Conservation (phyloP, 2,113 vertebrate genomes). For the Aix galericulata region DNA sequence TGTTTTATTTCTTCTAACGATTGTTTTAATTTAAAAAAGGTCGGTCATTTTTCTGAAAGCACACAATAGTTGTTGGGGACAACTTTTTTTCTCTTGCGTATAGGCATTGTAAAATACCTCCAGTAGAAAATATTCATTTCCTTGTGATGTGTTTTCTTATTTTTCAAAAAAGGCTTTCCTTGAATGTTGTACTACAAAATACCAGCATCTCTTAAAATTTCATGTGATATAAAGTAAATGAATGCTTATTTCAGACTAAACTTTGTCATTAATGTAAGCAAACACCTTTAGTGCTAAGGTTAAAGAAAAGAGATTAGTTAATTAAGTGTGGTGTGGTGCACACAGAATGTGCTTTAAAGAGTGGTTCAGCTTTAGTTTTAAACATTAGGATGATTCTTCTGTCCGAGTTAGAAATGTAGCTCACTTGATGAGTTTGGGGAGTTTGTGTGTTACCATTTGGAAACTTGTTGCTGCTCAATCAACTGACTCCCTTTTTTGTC, state of each 20-base stretch:
- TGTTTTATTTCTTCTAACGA: not conserved
- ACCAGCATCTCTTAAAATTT: not conserved
- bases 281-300: not conserved
- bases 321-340: not conserved
- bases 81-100: not conserved
- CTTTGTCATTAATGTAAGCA: not conserved
- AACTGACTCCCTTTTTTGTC: not conserved
- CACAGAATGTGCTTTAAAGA: not conserved
- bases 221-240: not conserved
- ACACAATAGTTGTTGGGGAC: not conserved
- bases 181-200: not conserved
- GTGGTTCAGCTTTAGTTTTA: not conserved
- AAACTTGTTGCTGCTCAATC: not conserved
- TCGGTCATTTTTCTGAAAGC: not conserved
- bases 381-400: not conserved
- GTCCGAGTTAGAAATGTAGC: not conserved
- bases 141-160: not conserved
- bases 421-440: not conserved
- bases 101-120: not conserved
- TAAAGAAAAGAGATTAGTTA: not conserved
- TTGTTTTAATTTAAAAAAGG: not conserved
- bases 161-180: not conserved
- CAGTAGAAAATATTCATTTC: not conserved
- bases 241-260: not conserved
- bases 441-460: not conserved